These are phyloP conservation scores for Caenorhabditis macrosperma DNA, from an alignment of 2,888 invertebrate genomes.

Conservation along the genomic window DNA sequence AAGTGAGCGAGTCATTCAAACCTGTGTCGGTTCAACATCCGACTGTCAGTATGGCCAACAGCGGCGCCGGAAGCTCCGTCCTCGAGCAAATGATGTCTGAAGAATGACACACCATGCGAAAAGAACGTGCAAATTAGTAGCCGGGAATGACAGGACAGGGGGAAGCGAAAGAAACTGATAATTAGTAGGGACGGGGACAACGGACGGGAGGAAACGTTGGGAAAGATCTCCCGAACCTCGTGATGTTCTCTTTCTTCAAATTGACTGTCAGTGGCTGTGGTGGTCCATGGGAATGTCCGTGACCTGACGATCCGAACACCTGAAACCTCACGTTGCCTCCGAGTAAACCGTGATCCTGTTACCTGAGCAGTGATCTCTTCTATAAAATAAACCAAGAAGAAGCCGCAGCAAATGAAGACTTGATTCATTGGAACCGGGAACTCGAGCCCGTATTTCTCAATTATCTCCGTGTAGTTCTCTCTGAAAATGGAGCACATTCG, in stretches of 20 bases:
- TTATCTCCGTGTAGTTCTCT: constrained; percentile 65
- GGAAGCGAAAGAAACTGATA: not conserved
- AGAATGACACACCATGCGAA: constrained; percentile 52
- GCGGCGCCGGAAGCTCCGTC: not conserved
- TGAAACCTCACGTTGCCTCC: no score
- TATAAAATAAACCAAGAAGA: constrained; percentile 78
- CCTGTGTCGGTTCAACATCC: constrained; percentile 23
- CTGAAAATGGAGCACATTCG: constrained; percentile 56
- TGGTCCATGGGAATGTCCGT: constrained; percentile 52
- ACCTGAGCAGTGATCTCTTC: constrained; percentile 74
- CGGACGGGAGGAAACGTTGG: not conserved
- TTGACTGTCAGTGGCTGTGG: constrained; percentile 5
- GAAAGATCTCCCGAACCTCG: constrained; percentile 10
- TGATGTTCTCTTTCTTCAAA: constrained; percentile 32
- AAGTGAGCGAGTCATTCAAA: constrained; percentile 4
- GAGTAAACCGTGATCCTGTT: no score
- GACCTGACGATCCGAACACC: constrained; percentile 69
- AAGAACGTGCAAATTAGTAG: constrained; percentile 43
- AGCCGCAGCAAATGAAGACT: constrained; percentile 76
- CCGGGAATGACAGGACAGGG: not conserved
- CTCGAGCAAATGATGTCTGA: constrained; percentile 42
- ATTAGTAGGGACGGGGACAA: not conserved
- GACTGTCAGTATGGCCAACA: constrained; percentile 1
- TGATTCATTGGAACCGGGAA: constrained; percentile 73
- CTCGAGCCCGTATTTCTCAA: constrained; percentile 44